A percentile compares a stretch with the other conserved stretches of the same genome.
Evolutionary conservation across 1,140 invertebrate species (phyloP).

Genomic region (Drosophila tristis): DNA sequence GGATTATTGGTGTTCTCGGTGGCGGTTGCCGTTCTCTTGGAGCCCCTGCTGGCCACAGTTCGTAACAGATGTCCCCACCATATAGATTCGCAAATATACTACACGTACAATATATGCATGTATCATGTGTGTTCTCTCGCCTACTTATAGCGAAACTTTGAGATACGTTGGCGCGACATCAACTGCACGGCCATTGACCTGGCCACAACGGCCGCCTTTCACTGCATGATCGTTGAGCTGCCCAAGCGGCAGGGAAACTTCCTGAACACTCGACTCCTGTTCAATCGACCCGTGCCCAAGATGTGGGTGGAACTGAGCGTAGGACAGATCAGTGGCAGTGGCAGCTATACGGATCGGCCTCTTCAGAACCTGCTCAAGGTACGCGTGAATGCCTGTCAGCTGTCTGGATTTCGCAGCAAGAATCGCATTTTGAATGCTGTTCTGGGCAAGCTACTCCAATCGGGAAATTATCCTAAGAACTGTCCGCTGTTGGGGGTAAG

Average conservation of each 20-base stretch:
- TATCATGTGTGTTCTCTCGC: conserved; percentile 1
- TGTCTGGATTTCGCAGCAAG: conserved; percentile 27
- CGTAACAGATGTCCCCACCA: conserved; percentile 20
- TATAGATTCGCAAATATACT: conserved; percentile 1
- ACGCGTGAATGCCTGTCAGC: conserved; percentile 47
- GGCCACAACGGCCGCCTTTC: conserved; percentile 21
- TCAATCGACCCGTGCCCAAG: conserved; percentile 14
- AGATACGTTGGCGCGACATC: conserved; percentile 51
- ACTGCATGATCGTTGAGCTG: conserved; percentile 40
- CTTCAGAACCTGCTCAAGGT: conserved; percentile 36
- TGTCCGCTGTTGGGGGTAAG: conserved; percentile 53
- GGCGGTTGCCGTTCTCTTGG: conserved; percentile 15
- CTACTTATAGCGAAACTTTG: conserved; percentile 55
- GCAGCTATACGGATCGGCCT: conserved; percentile 8
- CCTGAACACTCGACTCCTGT: conserved; percentile 33
- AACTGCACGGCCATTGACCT: conserved; percentile 52
- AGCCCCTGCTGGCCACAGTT: conserved; percentile 32
- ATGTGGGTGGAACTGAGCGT: conserved; percentile 44
- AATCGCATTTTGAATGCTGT: conserved; percentile 52
- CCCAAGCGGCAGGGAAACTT: conserved; percentile 51
- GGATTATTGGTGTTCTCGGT: conserved; percentile 41
- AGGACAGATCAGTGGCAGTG: conserved; percentile 16
- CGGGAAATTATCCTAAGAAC: conserved; percentile 47
- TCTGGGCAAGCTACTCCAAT: conserved; percentile 40
- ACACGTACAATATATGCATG: conserved; percentile 1